Evolutionary conservation across 2,888 invertebrate species (phyloP), one percentile per base, ranked within the genome.

Genomic region (Lathronympha strigana): DNA sequence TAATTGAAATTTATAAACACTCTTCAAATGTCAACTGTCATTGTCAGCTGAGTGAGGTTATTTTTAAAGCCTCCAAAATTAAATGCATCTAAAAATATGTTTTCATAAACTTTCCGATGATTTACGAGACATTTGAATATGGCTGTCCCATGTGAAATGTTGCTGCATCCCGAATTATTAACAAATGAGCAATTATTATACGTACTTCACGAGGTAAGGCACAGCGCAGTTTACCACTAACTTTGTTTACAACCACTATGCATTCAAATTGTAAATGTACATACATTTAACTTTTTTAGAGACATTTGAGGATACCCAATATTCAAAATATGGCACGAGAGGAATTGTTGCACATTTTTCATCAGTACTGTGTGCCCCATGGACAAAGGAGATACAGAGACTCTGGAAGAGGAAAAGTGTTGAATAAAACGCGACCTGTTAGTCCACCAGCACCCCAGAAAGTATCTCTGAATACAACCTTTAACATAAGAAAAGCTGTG

Each of bases 131-230:
- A n/a, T 61, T 25, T 8, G 23, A 60, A 21, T 23, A 90, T 89
- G 88, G 83, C 85, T 68, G 74, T 88, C 38, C 77, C 90, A 13
- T 83, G 79, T 77, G 89, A 90, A 69, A 83, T 89, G 85, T 79
- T 92, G 69, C 73, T 92, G 61, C 90, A 92, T 70, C 92, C 92
- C 13, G 92, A 92, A 72, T 77, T 92, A 38, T 75, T 92, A 61
- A 82, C 79, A 61, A 90, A 88, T 71, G 84, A 88, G 51, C 90
- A 88, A 71, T 74, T 92, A 67, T 77, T 86, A 61, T 73, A 74
- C 61, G 82, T 92, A 53, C 87, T 92, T 67, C 78, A 80, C 73
- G 84, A 92, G 87, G 92, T 92, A 67, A 31, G 17, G 5, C 0
- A 21, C 36, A 1, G 11, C 19, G 76, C 43, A 54, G 21, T 33